These are phyloP conservation scores for Pegoplata infirma DNA, from an alignment of 2,888 invertebrate genomes.

Conservation along the genomic window DNA sequence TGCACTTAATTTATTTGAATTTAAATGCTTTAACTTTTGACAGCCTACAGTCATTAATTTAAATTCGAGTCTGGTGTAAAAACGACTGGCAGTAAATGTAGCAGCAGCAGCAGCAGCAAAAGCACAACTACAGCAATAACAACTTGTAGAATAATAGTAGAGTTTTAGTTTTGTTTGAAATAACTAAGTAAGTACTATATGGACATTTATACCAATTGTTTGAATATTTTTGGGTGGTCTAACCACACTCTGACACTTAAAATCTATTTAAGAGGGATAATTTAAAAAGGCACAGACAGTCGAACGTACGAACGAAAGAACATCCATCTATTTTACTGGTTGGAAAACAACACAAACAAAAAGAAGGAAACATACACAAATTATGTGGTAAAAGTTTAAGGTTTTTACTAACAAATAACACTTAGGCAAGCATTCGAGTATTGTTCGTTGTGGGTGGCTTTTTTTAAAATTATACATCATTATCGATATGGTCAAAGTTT, in stretches of 20 bases:
- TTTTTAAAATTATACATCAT: conserved; percentile 52
- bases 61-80: conserved; percentile 54
- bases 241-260: conserved; percentile 58
- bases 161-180: conserved; percentile 14
- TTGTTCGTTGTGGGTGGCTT: conserved; percentile 47
- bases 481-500: conserved; percentile 32
- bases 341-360: conserved; percentile 5
- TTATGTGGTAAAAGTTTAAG: conserved; percentile 51
- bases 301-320: background rate
- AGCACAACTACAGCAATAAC: conserved; percentile 31
- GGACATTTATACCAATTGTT: conserved; percentile 53
- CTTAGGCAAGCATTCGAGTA: background rate
- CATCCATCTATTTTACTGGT: background rate
- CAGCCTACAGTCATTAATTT: conserved; percentile 62
- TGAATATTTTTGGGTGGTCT: conserved; percentile 60
- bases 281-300: conserved; percentile 22
- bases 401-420: conserved; percentile 23
- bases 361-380: conserved; percentile 30
- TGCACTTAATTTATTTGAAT: conserved; percentile 61
- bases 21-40: conserved; percentile 63
- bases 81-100: conserved; percentile 27
- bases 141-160: conserved; percentile 51
- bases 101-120: conserved; percentile 14
- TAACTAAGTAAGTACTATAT: no score
- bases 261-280: conserved; percentile 58